These are phyloP conservation scores for Mycetomoellerius zeteki DNA, from an alignment of 1,140 invertebrate genomes.

Conservation along the genomic window DNA sequence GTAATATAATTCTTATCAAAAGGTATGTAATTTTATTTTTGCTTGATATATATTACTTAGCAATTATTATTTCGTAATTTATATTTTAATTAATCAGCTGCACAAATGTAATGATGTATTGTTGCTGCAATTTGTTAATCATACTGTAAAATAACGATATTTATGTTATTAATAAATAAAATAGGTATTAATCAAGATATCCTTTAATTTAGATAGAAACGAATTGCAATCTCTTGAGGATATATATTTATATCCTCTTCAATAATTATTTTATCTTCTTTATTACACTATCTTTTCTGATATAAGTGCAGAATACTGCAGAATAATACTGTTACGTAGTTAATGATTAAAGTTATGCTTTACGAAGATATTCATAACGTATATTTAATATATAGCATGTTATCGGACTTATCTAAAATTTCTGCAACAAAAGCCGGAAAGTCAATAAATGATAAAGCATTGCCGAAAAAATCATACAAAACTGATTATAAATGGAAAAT, in stretches of 20 bases:
- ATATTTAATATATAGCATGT: background rate
- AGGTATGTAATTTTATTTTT: background rate
- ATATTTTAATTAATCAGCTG: background rate
- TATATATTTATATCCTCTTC: no score
- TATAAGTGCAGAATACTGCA: no score
- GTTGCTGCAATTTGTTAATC: background rate
- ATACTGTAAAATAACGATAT: background rate
- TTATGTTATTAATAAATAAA: no score
- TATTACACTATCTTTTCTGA: no score
- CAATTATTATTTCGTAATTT: background rate
- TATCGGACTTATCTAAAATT: background rate
- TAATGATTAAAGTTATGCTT: no score
- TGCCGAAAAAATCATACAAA: background rate
- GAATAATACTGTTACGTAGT: no score
- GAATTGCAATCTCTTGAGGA: no score
- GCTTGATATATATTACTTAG: background rate
- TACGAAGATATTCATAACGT: background rate
- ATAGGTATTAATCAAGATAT: no score
- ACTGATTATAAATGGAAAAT: slow-evolving; percentile 14
- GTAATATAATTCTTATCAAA: no score
- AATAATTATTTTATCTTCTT: no score
- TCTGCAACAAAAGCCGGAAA: background rate
- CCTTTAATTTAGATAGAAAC: no score
- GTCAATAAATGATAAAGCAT: background rate
- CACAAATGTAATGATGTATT: background rate